A percentile compares a stretch with the other conserved stretches of the same genome.
These are phyloP conservation scores for Heteromyza rotundicornis DNA, from an alignment of 2,888 invertebrate species.

Conservation along the genomic window DNA sequence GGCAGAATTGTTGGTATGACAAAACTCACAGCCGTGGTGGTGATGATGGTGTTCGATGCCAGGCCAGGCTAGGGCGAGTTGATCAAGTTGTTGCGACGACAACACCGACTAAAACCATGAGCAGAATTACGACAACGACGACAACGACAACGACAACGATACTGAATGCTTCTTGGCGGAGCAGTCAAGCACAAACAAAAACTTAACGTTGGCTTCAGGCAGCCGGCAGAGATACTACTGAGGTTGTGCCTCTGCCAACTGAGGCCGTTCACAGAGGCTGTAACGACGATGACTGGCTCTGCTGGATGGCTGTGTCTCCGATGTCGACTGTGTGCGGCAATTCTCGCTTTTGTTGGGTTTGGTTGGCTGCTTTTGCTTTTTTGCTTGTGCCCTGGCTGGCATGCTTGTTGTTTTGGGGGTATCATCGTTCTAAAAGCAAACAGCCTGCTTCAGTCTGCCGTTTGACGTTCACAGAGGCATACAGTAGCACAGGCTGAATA, in stretches of 20 bases:
- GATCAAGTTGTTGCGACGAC: too few relatives aligned
- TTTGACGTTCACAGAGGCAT: constrained; percentile 58
- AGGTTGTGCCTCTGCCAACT: background rate
- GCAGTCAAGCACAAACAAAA: background rate
- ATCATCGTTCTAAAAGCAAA: constrained; percentile 44
- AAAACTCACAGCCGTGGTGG: too few relatives aligned
- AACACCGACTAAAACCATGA: background rate
- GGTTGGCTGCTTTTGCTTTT: background rate
- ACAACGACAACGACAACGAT: background rate
- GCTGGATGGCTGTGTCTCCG: background rate
- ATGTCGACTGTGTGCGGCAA: background rate
- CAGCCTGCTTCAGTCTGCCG: constrained; percentile 61
- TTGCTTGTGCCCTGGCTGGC: background rate
- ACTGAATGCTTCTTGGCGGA: background rate
- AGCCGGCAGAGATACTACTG: background rate
- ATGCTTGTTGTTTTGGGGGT: background rate
- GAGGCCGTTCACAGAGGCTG: background rate
- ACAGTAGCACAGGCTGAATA: constrained; percentile 23
- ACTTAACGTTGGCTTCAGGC: background rate
- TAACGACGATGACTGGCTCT: background rate
- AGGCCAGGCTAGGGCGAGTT: too few relatives aligned
- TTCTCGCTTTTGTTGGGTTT: background rate
- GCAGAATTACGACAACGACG: background rate
- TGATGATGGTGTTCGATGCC: too few relatives aligned
- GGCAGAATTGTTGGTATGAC: too few relatives aligned